phyloP scores from a whole-genome alignment of 2,888 invertebrate genomes.

The Willowsia nigromaculata region DNA sequence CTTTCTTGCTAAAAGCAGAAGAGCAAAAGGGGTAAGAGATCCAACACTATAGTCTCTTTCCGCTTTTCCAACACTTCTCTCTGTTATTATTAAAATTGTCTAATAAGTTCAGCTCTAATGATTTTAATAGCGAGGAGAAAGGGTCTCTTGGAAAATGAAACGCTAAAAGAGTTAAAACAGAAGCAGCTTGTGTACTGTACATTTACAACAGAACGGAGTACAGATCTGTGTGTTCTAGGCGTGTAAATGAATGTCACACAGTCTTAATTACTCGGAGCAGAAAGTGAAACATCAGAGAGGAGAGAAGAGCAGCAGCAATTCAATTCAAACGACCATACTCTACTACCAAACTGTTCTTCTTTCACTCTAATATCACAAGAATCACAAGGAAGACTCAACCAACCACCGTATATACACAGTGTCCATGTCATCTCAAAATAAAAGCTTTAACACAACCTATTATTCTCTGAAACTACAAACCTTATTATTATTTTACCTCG shows the following conservation, averaged over 20 bases:
- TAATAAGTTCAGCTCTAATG: slow-evolving; percentile 14
- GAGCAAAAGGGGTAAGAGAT: too few species aligned
- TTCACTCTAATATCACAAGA: too few species aligned
- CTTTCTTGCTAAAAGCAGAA: too few species aligned
- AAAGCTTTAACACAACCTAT: not conserved
- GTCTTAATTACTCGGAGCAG: not conserved
- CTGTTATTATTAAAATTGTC: slow-evolving; percentile 20
- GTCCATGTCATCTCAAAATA: not conserved
- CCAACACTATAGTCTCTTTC: too few species aligned
- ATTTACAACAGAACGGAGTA: too few species aligned
- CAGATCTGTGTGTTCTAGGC: too few species aligned
- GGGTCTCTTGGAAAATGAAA: not conserved
- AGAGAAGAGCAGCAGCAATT: not conserved
- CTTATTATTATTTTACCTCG: not conserved
- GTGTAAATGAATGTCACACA: slow-evolving; percentile 11
- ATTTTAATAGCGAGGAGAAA: not conserved
- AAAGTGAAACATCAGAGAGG: not conserved
- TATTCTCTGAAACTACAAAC: not conserved
- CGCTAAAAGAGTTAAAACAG: not conserved
- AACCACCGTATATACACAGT: too few species aligned
- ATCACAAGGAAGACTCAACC: too few species aligned
- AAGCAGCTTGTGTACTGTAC: not conserved
- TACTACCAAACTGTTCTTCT: too few species aligned
- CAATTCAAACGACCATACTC: not conserved
- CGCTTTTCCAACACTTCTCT: not conserved